Conservation (phyloP, 2,888 invertebrate species). For the Lacanobia oleracea region DNA sequence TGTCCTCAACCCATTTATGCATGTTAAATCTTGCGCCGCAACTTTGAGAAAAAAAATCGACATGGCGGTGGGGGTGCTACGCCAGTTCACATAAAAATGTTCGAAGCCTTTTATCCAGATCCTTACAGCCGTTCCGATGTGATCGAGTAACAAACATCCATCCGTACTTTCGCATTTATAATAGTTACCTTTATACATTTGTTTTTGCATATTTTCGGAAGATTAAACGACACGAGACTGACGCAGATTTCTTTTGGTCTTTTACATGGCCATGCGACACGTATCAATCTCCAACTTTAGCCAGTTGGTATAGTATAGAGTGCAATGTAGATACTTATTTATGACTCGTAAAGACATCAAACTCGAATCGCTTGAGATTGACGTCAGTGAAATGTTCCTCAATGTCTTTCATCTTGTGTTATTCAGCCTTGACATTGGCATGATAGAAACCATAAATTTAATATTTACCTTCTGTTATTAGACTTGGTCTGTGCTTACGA, state of each 20-base stretch:
- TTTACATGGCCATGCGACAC: constrained; percentile 7
- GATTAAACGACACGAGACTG: background rate
- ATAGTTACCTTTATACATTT: background rate
- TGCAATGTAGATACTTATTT: constrained; percentile 5
- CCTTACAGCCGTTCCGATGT: too few relatives aligned
- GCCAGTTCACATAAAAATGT: too few relatives aligned
- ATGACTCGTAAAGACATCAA: background rate
- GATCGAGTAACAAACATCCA: background rate
- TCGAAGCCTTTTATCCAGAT: too few relatives aligned
- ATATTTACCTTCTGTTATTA: constrained; percentile 4
- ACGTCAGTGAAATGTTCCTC: constrained; percentile 20
- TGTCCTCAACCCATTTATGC: too few relatives aligned
- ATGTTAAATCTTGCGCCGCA: too few relatives aligned
- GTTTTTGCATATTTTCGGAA: constrained; percentile 29
- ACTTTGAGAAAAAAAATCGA: too few relatives aligned
- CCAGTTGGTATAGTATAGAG: background rate
- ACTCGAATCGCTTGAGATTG: constrained; percentile 1
- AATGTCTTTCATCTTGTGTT: background rate
- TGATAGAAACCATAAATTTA: constrained; percentile 4
- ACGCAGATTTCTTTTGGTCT: constrained; percentile 10
- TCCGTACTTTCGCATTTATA: too few relatives aligned
- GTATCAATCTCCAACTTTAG: background rate
- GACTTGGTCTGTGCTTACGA: background rate
- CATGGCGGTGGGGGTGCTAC: too few relatives aligned
- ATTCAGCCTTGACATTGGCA: constrained; percentile 12